Evolutionary conservation across 2,888 invertebrate genomes (phyloP).

Genomic region (Apodemia zela): DNA sequence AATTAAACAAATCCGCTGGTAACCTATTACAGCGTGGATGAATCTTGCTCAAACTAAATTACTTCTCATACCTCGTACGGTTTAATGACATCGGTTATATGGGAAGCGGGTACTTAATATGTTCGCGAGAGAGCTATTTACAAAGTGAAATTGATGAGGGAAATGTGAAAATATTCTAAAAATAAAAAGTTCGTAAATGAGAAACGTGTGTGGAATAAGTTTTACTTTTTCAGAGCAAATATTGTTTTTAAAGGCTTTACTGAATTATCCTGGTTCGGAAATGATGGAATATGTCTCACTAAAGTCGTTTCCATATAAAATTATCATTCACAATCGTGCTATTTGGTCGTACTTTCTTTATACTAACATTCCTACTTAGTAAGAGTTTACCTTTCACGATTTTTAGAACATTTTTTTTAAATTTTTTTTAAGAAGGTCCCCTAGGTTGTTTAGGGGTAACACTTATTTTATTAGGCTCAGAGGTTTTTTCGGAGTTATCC

Average conservation of each 20-base stretch:
- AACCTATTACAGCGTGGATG: conserved; percentile 3
- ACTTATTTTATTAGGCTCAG: too few species aligned
- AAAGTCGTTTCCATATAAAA: too few species aligned
- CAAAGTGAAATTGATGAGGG: conserved; percentile 7
- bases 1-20: neutral
- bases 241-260: neutral
- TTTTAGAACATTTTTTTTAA: too few species aligned
- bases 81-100: conserved; percentile 37
- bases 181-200: conserved; percentile 23
- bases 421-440: too few species aligned
- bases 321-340: too few species aligned
- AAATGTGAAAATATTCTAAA: conserved; percentile 6
- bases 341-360: too few species aligned
- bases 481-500: too few species aligned
- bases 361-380: too few species aligned
- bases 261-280: too few species aligned
- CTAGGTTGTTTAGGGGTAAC: too few species aligned
- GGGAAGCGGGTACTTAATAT: conserved; percentile 9
- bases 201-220: conserved; percentile 18
- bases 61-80: conserved; percentile 44
- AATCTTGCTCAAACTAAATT: conserved; percentile 43
- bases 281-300: too few species aligned
- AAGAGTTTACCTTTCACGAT: too few species aligned
- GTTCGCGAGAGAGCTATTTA: conserved; percentile 8
- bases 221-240: conserved; percentile 1